These are phyloP conservation scores for Sternotherus odoratus DNA, from an alignment of 2,797 vertebrate species.

Conservation along the genomic window DNA sequence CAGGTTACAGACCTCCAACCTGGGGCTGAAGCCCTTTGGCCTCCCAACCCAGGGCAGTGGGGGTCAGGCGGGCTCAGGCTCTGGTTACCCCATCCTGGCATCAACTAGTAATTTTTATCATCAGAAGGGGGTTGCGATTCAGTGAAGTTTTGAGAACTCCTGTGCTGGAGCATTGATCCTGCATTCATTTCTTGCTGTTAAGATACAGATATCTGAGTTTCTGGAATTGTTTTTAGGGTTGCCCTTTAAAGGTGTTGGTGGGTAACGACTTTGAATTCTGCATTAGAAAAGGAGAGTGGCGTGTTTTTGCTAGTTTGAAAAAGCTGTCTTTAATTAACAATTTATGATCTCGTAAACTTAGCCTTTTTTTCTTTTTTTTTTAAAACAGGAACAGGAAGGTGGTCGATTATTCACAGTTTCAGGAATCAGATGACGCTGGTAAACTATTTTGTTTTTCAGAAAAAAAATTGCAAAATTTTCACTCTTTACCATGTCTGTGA, in stretches of 20 bases:
- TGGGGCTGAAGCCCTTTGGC: too few species aligned
- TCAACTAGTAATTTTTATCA: too few species aligned
- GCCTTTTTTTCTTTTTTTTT: background rate
- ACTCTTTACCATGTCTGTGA: slow-evolving; percentile 16
- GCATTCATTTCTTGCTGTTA: background rate
- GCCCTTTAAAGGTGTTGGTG: background rate
- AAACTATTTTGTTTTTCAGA: slow-evolving; percentile 66
- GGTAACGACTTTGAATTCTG: background rate
- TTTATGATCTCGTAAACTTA: too few species aligned
- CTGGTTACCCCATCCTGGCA: too few species aligned
- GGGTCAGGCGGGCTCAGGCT: too few species aligned
- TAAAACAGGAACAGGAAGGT: slow-evolving; percentile 96
- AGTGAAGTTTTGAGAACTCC: too few species aligned
- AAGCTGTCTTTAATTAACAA: background rate
- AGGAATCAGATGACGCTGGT: slow-evolving; percentile 98
- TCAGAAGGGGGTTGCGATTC: too few species aligned
- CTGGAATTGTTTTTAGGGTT: background rate
- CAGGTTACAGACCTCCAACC: too few species aligned
- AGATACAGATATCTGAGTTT: background rate
- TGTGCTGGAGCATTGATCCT: accelerated
- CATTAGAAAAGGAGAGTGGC: background rate
- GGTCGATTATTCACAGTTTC: slow-evolving; percentile 99
- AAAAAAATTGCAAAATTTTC: background rate
- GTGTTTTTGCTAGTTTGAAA: background rate
- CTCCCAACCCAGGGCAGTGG: too few species aligned